A percentile compares a stretch with the other conserved stretches of the same genome.
phyloP scores from a whole-genome alignment of 2,113 vertebrate genomes.

The Charina bottae region DNA sequence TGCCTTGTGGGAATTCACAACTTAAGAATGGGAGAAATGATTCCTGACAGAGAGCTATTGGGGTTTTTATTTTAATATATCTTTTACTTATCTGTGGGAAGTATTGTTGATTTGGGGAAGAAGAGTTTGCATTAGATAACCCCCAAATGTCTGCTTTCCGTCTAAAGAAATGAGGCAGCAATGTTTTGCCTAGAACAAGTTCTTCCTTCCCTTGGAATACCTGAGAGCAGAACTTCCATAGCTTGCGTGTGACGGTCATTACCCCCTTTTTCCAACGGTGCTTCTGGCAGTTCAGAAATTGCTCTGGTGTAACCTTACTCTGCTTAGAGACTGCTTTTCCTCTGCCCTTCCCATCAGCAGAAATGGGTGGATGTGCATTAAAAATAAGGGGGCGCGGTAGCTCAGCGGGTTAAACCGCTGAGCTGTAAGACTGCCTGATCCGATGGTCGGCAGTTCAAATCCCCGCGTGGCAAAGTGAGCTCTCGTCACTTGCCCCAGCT shows the following conservation, averaged over 20 bases:
- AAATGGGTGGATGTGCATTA: not conserved
- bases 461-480: too few relatives aligned
- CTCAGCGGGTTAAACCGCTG: too few relatives aligned
- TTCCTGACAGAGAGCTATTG: not conserved
- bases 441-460: too few relatives aligned
- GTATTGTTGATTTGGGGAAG: not conserved
- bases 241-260: not conserved
- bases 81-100: conserved; percentile 1
- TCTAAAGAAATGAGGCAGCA: not conserved
- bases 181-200: not conserved
- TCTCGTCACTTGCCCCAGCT: too few relatives aligned
- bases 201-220: conserved; percentile 16
- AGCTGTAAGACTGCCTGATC: too few relatives aligned
- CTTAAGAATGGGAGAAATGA: not conserved
- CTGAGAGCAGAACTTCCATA: conserved; percentile 1
- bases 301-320: not conserved
- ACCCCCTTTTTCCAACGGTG: not conserved
- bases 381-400: too few relatives aligned
- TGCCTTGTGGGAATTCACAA: not conserved
- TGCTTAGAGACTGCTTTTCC: not conserved
- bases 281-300: conserved; percentile 5
- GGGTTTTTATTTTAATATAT: not conserved
- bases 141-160: not conserved
- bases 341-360: not conserved
- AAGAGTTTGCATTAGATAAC: not conserved